Evolutionary conservation across 2,888 invertebrate species (phyloP).

Genomic region (Trachelus stipa): DNA sequence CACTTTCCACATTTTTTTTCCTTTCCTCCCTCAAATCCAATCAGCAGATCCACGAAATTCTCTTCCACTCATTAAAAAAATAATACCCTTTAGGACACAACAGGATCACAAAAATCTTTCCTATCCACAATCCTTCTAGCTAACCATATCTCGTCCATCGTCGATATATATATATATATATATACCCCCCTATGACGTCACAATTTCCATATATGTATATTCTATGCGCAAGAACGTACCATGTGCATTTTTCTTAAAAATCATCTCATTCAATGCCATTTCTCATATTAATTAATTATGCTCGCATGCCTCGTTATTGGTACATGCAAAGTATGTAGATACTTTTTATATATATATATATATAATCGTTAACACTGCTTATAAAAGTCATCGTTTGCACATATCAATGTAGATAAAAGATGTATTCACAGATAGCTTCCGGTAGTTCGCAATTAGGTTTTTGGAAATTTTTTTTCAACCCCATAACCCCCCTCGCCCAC

Average conservation of each 20-base stretch:
- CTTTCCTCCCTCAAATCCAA: neutral
- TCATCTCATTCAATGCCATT: neutral
- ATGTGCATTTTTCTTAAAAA: neutral
- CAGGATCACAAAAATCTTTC: neutral
- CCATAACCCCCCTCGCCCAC: neutral
- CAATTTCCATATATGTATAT: neutral
- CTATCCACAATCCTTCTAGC: neutral
- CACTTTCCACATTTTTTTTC: neutral
- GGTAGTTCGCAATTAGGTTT: conserved; percentile 25
- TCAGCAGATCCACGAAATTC: no score
- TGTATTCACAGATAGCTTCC: conserved; percentile 33
- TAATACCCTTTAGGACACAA: neutral
- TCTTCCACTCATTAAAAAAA: neutral
- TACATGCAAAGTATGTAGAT: neutral
- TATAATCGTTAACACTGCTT: neutral
- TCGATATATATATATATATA: conserved; percentile 17
- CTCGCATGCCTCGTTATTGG: neutral
- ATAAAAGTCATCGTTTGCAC: conserved; percentile 21
- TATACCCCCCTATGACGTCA: no score
- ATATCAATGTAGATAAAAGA: conserved; percentile 22
- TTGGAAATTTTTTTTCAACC: neutral
- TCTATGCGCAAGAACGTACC: neutral
- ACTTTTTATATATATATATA: neutral
- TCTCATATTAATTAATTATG: neutral
- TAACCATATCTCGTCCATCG: neutral